Base-by-base conservation (phyloP, 2,113 vertebrate genomes). In the Zeus faber region DNA sequence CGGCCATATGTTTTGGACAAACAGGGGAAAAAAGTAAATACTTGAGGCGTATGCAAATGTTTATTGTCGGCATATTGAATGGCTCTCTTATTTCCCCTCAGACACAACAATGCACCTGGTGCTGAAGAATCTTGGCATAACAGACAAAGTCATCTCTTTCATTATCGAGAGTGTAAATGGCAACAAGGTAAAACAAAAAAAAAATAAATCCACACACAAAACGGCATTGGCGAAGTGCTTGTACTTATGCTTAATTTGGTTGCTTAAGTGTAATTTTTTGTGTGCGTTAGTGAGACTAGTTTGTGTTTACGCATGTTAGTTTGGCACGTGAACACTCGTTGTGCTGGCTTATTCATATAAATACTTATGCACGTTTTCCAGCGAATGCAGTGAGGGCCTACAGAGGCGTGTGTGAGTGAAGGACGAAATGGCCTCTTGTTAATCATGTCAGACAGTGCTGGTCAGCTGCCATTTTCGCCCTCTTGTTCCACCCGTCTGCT, bases 81-180 rank as follows among this genome's bases (percentile, higher is more conserved):
- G 22, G 9, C 56, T 63, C 29, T 73, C 24, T 64, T 53, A 13
- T 47, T 67, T 74, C 54, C 50, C 49, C 22, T 90, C 58, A 99
- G 97, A 97, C 83, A 81, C 81, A 54, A 86, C 90, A 79, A 91
- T 93, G 90, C 95, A 98, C 65, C 58, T 72, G 0, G 77, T 87
- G 48, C 78, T 98, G 79, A 95, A 94, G 88, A 91, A 84, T 24
- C 74, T 91, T 25, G 87, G 87, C 62, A 68, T 93, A 52, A 73
- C 83, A 64, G 95, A 95, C 58, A 93, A 85, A 77, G 82, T 94
- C 49, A 27, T 92, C 62, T 70, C 83, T 64, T 88, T 92, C 70
- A 87, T 97, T 74, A 67, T 54, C 56, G 87, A 91, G 40, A 91
- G 87, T 57, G 79, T 95, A 41, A 75, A 87, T 43, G 86, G 80